Conservation (phyloP, 2,797 vertebrate species). For the Enteromius argenteus region DNA sequence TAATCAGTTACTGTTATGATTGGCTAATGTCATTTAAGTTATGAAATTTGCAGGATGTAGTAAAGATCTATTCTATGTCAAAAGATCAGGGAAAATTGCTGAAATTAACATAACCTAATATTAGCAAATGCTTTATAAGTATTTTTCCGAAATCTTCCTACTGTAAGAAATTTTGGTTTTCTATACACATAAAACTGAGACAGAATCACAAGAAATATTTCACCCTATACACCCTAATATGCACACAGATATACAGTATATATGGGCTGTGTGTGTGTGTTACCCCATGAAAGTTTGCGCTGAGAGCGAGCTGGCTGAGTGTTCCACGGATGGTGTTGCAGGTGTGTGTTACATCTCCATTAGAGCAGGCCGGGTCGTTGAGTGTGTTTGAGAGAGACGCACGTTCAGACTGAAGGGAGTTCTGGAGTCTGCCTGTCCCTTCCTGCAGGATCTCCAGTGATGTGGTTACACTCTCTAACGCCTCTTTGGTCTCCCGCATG, state of each 20-base stretch:
- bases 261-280: neutral
- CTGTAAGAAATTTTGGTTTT: neutral
- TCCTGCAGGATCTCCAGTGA: constrained; percentile 86
- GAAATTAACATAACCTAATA: too few species aligned
- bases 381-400: constrained; percentile 83
- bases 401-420: constrained; percentile 78
- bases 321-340: constrained; percentile 82
- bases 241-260: neutral
- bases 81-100: too few species aligned
- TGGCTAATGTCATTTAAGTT: too few species aligned
- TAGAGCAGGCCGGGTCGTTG: constrained; percentile 81
- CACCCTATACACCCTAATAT: neutral
- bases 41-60: too few species aligned
- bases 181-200: neutral
- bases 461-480: constrained; percentile 82
- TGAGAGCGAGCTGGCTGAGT: constrained; percentile 80
- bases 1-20: too few species aligned
- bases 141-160: neutral
- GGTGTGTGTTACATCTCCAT: constrained; percentile 72
- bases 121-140: neutral
- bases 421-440: constrained; percentile 76
- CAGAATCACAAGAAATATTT: neutral
- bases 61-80: too few species aligned
- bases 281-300: constrained; percentile 82
- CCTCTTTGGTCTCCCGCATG: constrained; percentile 87